Conservation (phyloP, 2,113 vertebrate genomes). For the Egretta garzetta region DNA sequence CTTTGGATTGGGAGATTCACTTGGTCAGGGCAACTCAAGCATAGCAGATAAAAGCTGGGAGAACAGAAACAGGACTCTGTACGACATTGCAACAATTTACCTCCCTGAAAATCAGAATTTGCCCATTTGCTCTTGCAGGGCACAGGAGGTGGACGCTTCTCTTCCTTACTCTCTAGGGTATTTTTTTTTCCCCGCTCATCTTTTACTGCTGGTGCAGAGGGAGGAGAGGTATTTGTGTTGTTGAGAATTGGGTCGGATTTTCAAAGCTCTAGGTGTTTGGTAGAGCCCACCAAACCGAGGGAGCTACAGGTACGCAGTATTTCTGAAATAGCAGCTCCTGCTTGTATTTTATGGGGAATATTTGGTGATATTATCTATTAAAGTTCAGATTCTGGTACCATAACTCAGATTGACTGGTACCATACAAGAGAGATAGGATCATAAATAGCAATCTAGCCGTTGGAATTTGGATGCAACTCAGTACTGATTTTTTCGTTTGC, state of each 20-base stretch:
- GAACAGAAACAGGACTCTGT: not conserved
- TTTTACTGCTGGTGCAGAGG: not conserved
- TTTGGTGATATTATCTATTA: not conserved
- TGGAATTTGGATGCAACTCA: not conserved
- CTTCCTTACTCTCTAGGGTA: not conserved
- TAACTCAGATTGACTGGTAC: not conserved
- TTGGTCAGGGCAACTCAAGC: not conserved
- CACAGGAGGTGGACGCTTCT: not conserved
- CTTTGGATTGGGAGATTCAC: not conserved
- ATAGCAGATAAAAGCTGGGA: not conserved
- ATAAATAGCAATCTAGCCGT: not conserved
- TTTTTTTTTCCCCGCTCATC: not conserved
- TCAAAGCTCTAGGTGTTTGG: not conserved
- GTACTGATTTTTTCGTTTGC: not conserved
- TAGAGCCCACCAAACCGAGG: not conserved
- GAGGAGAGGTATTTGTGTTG: not conserved
- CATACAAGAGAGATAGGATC: not conserved
- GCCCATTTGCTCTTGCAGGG: not conserved
- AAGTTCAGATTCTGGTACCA: not conserved
- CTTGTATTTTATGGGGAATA: not conserved
- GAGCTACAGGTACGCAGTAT: not conserved
- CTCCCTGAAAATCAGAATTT: not conserved
- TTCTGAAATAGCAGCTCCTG: not conserved
- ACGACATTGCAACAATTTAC: not conserved
- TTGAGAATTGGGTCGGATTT: not conserved